A percentile compares a stretch with the other conserved stretches of the same genome.
phyloP scores from a whole-genome alignment of 2,113 vertebrate species.

The Lutjanus erythropterus region DNA sequence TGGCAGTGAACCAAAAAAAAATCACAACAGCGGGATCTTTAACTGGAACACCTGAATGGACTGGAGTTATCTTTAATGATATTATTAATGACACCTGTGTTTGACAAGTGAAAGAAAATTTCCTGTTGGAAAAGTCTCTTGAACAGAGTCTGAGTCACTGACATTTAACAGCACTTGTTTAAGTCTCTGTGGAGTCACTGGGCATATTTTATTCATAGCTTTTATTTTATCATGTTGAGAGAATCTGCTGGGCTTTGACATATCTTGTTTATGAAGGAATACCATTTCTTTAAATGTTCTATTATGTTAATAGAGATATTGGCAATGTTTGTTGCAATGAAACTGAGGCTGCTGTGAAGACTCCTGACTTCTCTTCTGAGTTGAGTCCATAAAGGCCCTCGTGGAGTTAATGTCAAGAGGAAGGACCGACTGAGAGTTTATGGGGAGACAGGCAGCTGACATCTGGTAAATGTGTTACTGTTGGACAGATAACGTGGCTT shows the following conservation, averaged over 20 bases:
- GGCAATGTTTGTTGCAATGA: neutral
- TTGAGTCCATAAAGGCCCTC: conserved; percentile 1
- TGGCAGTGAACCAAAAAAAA: too few species aligned
- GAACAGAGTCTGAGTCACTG: neutral
- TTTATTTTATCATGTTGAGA: too few species aligned
- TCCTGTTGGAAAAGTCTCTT: neutral
- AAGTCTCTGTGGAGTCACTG: too few species aligned
- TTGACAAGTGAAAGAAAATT: neutral
- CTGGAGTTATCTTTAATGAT: too few species aligned
- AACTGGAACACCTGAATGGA: too few species aligned
- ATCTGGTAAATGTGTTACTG: conserved; percentile 30
- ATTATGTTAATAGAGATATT: neutral
- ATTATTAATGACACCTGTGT: neutral
- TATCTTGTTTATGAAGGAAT: too few species aligned
- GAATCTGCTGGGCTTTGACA: too few species aligned
- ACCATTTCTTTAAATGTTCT: too few species aligned
- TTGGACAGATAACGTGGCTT: neutral
- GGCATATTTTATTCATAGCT: too few species aligned
- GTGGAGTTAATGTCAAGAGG: neutral
- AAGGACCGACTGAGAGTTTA: neutral
- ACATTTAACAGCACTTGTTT: too few species aligned
- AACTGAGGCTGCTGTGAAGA: neutral
- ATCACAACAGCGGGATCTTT: too few species aligned
- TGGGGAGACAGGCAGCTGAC: neutral
- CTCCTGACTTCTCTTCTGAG: conserved; percentile 1